Evolutionary conservation across 2,888 invertebrate genomes (phyloP), one percentile per base, ranked within the genome.

Genomic region (Eurytoma californica): DNA sequence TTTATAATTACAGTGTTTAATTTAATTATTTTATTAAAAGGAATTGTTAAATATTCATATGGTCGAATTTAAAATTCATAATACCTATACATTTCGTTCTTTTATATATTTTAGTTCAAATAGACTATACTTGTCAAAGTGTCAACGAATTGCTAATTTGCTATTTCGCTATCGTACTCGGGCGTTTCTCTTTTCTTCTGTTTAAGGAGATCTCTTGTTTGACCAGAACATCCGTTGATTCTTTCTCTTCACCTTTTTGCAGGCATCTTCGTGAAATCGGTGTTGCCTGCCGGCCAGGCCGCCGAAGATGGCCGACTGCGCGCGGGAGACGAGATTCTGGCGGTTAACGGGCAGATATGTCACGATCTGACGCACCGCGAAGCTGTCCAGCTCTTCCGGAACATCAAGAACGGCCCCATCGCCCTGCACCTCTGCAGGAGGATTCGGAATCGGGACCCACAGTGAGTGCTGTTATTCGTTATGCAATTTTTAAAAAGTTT

Each of bases 181-280:
- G 28, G 63, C 39, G 39, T 7, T 30, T 63, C 39, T 60, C 3
- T 3, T 18, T n/a, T 55, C 4, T n/a, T 58, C 14, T 60, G 13
- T 60, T 13, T 60, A n/a, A 3, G 24, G 68, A 60, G 68, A 75
- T 72, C 51, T 57, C 65, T 67, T 30, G 28, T 18, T 63, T 73
- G 51, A 78, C 61, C 57, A 63, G 18, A 16, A 65, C 61, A 55
- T 72, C 53, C 16, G n/a, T 67, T 60, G 61, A 68, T 39, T 4
- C 3, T 39, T 3, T 39, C 3, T 4, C 39, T 39, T 39, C n/a
- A n/a, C n/a, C 68, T 77, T 55, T 77, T 57, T 49, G 24, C 83
- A 90, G 90, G 96, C 63, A 96, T 97, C 88, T 96, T 95, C 90
- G 95, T 97, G 84, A 95, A 96, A 90, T 95, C 95, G 87, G 95